These are phyloP conservation scores for Mus spretus DNA, from an alignment of 2,797 vertebrate species.

Conservation along the genomic window DNA sequence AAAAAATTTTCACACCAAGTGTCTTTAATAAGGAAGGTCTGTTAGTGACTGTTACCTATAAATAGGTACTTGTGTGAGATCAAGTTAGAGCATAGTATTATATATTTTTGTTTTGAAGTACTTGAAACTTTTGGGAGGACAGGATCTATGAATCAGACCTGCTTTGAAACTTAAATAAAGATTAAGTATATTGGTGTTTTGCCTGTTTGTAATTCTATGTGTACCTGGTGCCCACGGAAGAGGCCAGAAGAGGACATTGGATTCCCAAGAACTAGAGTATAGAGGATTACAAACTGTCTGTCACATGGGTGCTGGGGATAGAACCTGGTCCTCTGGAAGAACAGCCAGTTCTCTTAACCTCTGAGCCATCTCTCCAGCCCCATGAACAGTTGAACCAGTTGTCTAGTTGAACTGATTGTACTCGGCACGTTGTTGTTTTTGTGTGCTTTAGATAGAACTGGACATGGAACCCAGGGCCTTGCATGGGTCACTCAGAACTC, in stretches of 20 bases:
- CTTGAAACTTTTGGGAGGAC: background rate
- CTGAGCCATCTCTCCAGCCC: background rate
- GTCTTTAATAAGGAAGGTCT: constrained; percentile 47
- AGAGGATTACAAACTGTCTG: background rate
- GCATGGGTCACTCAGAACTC: background rate
- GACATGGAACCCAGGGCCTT: background rate
- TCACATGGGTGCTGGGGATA: background rate
- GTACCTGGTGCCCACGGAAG: background rate
- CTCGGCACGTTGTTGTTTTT: constrained; percentile 18
- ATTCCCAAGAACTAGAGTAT: background rate
- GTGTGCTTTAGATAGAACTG: background rate
- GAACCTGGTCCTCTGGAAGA: background rate
- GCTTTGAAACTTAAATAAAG: background rate
- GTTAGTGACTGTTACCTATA: constrained; percentile 44
- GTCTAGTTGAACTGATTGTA: background rate
- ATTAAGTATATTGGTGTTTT: background rate
- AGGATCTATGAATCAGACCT: background rate
- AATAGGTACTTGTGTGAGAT: constrained; percentile 21
- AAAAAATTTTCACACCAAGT: background rate
- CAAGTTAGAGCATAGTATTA: constrained; percentile 16
- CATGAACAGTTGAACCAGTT: background rate
- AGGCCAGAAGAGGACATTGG: background rate
- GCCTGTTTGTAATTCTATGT: background rate
- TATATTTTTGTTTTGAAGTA: background rate
- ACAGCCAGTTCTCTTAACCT: background rate